Evolutionary conservation across 2,797 vertebrate genomes (phyloP).

Genomic region (Neosalanx taihuensis): DNA sequence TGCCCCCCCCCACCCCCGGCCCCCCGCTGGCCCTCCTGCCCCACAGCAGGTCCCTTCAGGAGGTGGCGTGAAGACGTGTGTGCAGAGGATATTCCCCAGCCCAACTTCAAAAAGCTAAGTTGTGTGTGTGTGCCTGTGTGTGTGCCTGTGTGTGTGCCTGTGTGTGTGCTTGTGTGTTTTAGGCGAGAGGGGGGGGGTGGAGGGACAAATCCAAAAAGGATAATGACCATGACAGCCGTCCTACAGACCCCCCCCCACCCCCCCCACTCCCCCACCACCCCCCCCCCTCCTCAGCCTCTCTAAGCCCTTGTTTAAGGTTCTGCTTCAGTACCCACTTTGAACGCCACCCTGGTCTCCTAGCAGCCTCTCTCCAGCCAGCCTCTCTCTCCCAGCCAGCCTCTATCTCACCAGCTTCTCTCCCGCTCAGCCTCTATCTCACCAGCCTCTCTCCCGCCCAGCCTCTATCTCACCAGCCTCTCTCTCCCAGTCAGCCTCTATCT

Average conservation of each 20-base stretch:
- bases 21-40: conserved; percentile 12
- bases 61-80: conserved; percentile 44
- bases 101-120: conserved; percentile 55
- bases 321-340: conserved; percentile 74
- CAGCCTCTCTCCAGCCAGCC: conserved; percentile 7
- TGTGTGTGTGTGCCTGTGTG: conserved; percentile 22
- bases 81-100: conserved; percentile 49
- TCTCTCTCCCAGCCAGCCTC: conserved; percentile 22
- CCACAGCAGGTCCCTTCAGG: conserved; percentile 25
- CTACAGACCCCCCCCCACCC: conserved; percentile 47
- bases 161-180: conserved; percentile 22
- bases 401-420: conserved; percentile 21
- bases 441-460: conserved; percentile 13
- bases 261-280: neutral
- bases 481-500: conserved; percentile 24
- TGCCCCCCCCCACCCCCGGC: too few relatives aligned
- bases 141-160: neutral
- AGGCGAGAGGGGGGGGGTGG: neutral
- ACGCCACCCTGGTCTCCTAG: conserved; percentile 54
- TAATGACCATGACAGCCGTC: conserved; percentile 59
- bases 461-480: neutral
- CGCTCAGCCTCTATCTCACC: conserved; percentile 28
- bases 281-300: conserved; percentile 48
- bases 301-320: conserved; percentile 70
- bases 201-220: conserved; percentile 52